Percentiles rank a stretch among this genome's conserved stretches.
Evolutionary conservation across 1,140 invertebrate genomes (phyloP).

Genomic region (Bombus pyrosoma): DNA sequence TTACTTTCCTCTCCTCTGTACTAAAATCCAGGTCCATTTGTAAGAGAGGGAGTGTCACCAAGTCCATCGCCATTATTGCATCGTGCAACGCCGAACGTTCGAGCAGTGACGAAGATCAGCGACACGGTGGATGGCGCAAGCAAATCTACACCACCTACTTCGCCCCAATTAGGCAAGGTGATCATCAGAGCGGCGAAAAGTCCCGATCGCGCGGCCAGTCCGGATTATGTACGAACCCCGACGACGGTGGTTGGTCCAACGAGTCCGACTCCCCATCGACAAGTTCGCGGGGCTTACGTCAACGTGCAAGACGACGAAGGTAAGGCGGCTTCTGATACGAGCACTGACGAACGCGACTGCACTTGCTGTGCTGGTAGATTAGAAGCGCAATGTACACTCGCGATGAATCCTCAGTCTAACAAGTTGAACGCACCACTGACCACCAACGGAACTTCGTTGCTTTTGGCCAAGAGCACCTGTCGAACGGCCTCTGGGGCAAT

Average conservation of each 20-base stretch:
- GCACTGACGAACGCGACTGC: slow-evolving; percentile 73
- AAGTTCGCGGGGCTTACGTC: slow-evolving; percentile 86
- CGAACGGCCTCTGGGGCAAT: not conserved
- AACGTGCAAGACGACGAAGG: slow-evolving; percentile 87
- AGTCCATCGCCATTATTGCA: slow-evolving; percentile 80
- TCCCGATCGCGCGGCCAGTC: slow-evolving; percentile 83
- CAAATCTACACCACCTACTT: slow-evolving; percentile 64
- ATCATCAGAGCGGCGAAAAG: slow-evolving; percentile 85
- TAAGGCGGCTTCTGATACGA: slow-evolving; percentile 84
- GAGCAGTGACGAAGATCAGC: slow-evolving; percentile 75
- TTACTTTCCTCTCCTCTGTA: not conserved
- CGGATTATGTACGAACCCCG: slow-evolving; percentile 85
- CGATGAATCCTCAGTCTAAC: slow-evolving; percentile 51
- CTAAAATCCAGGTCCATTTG: slow-evolving; percentile 77
- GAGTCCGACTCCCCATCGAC: slow-evolving; percentile 78
- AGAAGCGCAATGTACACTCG: slow-evolving; percentile 61
- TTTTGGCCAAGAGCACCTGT: slow-evolving; percentile 25
- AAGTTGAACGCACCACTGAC: slow-evolving; percentile 16
- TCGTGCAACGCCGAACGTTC: slow-evolving; percentile 76
- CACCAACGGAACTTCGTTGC: slow-evolving; percentile 16
- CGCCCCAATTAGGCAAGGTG: slow-evolving; percentile 83
- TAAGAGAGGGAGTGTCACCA: slow-evolving; percentile 78
- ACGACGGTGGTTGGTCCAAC: slow-evolving; percentile 84
- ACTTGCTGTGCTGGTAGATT: slow-evolving; percentile 74
- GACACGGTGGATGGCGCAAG: slow-evolving; percentile 79